Conservation (phyloP, 2,113 vertebrate genomes). For the Ammodytes marinus region DNA sequence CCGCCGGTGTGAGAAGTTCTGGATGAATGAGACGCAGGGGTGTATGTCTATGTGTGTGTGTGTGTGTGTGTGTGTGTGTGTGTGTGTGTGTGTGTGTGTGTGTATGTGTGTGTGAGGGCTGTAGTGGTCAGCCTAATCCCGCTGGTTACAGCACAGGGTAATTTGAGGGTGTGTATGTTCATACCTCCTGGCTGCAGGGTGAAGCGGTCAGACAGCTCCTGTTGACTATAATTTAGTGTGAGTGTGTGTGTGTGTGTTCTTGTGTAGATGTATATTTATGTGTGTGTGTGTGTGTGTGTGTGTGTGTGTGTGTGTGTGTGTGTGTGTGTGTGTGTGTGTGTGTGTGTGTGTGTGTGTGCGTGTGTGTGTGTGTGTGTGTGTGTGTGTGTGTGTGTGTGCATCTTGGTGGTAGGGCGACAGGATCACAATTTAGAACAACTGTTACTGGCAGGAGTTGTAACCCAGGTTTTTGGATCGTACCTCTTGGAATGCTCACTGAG, state of each 20-base stretch:
- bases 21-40: constrained; percentile 61
- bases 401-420: constrained; percentile 11
- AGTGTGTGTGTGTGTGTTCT: constrained; percentile 23
- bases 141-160: constrained; percentile 69
- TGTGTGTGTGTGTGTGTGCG: not conserved
- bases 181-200: constrained; percentile 74
- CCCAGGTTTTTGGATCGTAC: constrained; percentile 46
- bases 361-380: no score
- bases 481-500: constrained; percentile 46
- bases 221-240: constrained; percentile 77
- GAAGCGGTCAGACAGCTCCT: constrained; percentile 75
- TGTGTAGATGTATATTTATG: constrained; percentile 19
- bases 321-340: constrained; percentile 14
- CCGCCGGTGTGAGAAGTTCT: constrained; percentile 71
- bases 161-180: constrained; percentile 81
- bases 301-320: constrained; percentile 21
- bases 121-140: constrained; percentile 70
- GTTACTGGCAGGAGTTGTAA: constrained; percentile 40
- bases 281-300: constrained; percentile 28
- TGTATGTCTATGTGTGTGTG: not conserved
- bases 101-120: constrained; percentile 37
- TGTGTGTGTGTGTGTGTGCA: not conserved
- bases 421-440: constrained; percentile 47
- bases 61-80: constrained; percentile 26
- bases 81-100: constrained; percentile 46